phyloP scores from a whole-genome alignment of 2,113 vertebrate genomes.

The Epinephelus cyanopodus region DNA sequence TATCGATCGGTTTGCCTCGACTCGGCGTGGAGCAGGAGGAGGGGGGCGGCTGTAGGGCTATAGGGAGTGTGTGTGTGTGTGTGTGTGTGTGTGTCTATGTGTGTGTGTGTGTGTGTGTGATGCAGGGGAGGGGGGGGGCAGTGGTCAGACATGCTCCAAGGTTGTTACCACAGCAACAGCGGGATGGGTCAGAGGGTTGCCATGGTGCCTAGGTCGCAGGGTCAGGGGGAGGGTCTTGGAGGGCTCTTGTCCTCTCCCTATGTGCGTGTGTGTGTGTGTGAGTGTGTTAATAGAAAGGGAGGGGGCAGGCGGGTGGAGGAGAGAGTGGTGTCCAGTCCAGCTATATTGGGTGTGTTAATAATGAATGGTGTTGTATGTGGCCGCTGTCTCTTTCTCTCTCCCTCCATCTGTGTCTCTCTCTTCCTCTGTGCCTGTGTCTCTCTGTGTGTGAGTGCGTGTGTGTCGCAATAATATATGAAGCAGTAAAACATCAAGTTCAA shows the following conservation, averaged over 20 bases:
- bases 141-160: conserved; percentile 87
- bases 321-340: conserved; percentile 56
- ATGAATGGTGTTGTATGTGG: conserved; percentile 74
- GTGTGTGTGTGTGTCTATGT: conserved; percentile 25
- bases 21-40: conserved; percentile 75
- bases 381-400: conserved; percentile 44
- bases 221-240: conserved; percentile 79
- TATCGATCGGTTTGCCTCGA: conserved; percentile 87
- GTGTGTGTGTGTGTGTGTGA: conserved; percentile 33
- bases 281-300: conserved; percentile 59
- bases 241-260: conserved; percentile 38
- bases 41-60: conserved; percentile 64
- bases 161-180: conserved; percentile 87
- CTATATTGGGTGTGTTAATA: conserved; percentile 79
- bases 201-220: conserved; percentile 85
- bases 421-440: not conserved
- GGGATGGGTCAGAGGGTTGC: conserved; percentile 86
- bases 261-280: not conserved
- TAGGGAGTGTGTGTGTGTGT: conserved; percentile 40
- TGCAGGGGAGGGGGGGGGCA: conserved; percentile 53
- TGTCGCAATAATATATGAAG: conserved; percentile 19
- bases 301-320: conserved; percentile 6
- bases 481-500: not conserved
- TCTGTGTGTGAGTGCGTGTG: conserved; percentile 2
- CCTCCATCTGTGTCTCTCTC: conserved; percentile 43